A percentile compares a stretch with the other conserved stretches of the same genome.
Evolutionary conservation across 2,113 vertebrate genomes (phyloP).

Genomic region (Tupaia chinensis): DNA sequence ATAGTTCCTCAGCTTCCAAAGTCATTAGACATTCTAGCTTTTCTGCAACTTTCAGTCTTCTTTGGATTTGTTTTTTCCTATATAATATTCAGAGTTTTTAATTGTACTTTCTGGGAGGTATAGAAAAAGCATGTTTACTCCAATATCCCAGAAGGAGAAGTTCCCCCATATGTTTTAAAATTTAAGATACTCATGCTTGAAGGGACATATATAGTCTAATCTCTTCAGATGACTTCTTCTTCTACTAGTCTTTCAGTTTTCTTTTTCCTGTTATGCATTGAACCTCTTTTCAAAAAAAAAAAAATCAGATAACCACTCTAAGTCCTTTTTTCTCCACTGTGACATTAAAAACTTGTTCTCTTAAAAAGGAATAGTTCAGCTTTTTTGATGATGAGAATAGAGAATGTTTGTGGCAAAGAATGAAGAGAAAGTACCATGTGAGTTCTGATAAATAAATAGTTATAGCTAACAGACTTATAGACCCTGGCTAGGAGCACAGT

Average conservation of each 20-base stretch:
- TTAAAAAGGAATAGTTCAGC: conserved; percentile 16
- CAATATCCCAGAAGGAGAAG: conserved; percentile 11
- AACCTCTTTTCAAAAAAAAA: not conserved
- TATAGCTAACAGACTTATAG: conserved; percentile 33
- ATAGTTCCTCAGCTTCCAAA: not conserved
- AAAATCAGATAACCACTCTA: conserved; percentile 27
- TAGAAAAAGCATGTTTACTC: not conserved
- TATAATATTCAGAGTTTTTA: not conserved
- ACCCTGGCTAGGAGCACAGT: conserved; percentile 5
- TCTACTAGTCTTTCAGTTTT: conserved; percentile 27
- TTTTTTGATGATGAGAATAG: not conserved
- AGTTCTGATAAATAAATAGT: conserved; percentile 42
- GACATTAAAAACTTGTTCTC: conserved; percentile 37
- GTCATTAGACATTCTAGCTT: not conserved
- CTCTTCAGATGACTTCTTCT: conserved; percentile 10
- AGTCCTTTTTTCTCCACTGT: not conserved
- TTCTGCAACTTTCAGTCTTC: not conserved
- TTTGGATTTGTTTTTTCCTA: not conserved
- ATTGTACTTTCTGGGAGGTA: conserved; percentile 17
- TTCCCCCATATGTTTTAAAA: not conserved
- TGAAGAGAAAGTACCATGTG: not conserved
- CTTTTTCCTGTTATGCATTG: not conserved
- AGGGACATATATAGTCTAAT: not conserved
- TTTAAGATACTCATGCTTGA: conserved; percentile 20
- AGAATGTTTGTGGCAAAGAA: conserved; percentile 26